Percentiles rank a stretch among this genome's conserved stretches.
phyloP scores from a whole-genome alignment of 1,140 invertebrate genomes.

The Agraylea sexmaculata region DNA sequence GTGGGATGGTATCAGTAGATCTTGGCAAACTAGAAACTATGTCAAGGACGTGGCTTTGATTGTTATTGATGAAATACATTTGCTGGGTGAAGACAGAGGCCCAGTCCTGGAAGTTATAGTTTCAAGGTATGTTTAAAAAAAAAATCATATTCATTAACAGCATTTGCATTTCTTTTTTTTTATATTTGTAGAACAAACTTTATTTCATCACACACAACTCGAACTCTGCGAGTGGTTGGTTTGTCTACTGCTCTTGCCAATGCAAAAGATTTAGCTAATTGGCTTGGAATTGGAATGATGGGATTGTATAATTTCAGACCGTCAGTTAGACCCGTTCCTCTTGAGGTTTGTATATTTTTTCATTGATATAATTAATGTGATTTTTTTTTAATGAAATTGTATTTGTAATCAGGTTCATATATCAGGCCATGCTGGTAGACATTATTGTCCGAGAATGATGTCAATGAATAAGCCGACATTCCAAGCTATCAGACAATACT shows the following conservation, averaged over 20 bases:
- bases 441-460: conserved; percentile 99
- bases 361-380: conserved; percentile 4
- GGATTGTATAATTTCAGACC: conserved; percentile 97
- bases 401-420: conserved; percentile 39
- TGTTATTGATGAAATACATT: conserved; percentile 97
- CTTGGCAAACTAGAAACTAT: conserved; percentile 94
- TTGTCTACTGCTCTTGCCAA: conserved; percentile 96
- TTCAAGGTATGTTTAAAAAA: conserved; percentile 53
- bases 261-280: conserved; percentile 91
- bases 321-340: conserved; percentile 90
- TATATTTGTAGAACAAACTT: conserved; percentile 61
- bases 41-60: conserved; percentile 88
- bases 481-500: conserved; percentile 88
- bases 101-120: conserved; percentile 79
- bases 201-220: conserved; percentile 75
- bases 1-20: conserved; percentile 97
- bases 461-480: conserved; percentile 99
- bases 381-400: conserved; percentile 1
- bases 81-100: conserved; percentile 82
- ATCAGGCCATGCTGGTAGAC: conserved; percentile 85
- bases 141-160: no score
- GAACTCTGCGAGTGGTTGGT: conserved; percentile 77
- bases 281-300: conserved; percentile 83
- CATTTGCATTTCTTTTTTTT: no score
- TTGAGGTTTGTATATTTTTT: conserved; percentile 68